A percentile compares a stretch with the other conserved stretches of the same genome.
phyloP scores from a whole-genome alignment of 2,888 invertebrate species.

The Automeris io region DNA sequence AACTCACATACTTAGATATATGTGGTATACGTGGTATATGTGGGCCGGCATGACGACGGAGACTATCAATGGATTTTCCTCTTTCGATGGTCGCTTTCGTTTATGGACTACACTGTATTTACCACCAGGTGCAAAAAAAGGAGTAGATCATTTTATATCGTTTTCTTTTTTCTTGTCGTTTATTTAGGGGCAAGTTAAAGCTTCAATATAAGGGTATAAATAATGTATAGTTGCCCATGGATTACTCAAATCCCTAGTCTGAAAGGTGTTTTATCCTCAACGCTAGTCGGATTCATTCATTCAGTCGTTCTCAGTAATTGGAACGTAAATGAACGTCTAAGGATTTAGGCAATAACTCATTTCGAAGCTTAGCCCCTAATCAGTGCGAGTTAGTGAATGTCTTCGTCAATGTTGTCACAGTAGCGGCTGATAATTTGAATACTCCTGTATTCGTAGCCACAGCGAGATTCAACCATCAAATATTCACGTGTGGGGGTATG shows the following conservation, averaged over 20 bases:
- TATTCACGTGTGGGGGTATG: constrained; percentile 71
- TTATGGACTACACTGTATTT: too few relatives aligned
- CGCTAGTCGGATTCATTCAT: neutral
- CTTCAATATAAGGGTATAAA: too few relatives aligned
- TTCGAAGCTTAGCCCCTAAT: constrained; percentile 30
- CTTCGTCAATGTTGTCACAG: constrained; percentile 26
- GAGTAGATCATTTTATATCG: too few relatives aligned
- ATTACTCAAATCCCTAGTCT: neutral
- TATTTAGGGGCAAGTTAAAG: too few relatives aligned
- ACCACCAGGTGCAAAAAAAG: too few relatives aligned
- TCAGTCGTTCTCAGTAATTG: constrained; percentile 14
- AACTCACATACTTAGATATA: too few relatives aligned
- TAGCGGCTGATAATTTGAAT: constrained; percentile 36
- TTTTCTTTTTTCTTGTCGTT: too few relatives aligned
- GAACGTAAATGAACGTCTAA: constrained; percentile 22
- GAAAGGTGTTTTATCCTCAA: neutral
- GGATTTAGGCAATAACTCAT: constrained; percentile 24
- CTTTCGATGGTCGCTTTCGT: too few relatives aligned
- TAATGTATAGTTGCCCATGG: neutral
- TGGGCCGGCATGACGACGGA: too few relatives aligned
- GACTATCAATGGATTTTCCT: too few relatives aligned
- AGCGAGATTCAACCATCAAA: constrained; percentile 71
- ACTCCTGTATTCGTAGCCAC: constrained; percentile 47
- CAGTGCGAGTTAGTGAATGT: constrained; percentile 33
- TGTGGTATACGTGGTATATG: too few relatives aligned